Base-by-base conservation (phyloP, 2,797 vertebrate species). In the Protosalanx chinensis region DNA sequence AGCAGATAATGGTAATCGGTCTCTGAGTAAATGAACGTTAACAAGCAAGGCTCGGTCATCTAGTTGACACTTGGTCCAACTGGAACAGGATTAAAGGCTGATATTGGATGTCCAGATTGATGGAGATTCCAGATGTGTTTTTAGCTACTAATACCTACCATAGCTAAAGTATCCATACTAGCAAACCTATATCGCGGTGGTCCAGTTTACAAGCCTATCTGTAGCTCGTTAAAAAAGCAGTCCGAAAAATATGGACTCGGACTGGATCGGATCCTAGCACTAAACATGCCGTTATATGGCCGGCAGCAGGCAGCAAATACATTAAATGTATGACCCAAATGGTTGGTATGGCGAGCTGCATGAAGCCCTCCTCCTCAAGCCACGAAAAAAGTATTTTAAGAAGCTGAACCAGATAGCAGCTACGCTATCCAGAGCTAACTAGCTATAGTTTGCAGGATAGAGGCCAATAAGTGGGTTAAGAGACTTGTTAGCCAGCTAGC, bases 1-100 rank as follows among this genome's bases (percentile, higher is more conserved):
- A 67, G 81, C 78, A 83, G 82, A 75, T 78, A 78, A 23, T 79
- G 76, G 76, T 74, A 41, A 49, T 53, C 46, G 12, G 64, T 67
- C 64, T 46, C 49, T 67, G 64, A 30, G 46, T 67, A 29, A 46
- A 27, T 51, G n/a, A 27, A 16, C 15, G 16, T 53, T 53, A 53
- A n/a, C 3, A 18, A n/a, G 13, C 5, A 3, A 18, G 49, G 51
- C 51, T 53, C 15, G 4, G 16, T 53, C 0, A 15, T 53, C 51
- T 53, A 15, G 13, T 15, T 53, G 2, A 18, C 51, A 53, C 5
- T 53, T 53, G 51, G 7, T 10, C 37, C 37, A 41, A 41, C 23
- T 27, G 37, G 6, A 41, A 41, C 37, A 41, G 37, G 8, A 41
- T 41, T 41, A 35, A 35, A 35, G 37, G 37, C 37, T 41, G 37